Conservation (phyloP, 64 coral and sea anemone species). For the Porites lutea region DNA sequence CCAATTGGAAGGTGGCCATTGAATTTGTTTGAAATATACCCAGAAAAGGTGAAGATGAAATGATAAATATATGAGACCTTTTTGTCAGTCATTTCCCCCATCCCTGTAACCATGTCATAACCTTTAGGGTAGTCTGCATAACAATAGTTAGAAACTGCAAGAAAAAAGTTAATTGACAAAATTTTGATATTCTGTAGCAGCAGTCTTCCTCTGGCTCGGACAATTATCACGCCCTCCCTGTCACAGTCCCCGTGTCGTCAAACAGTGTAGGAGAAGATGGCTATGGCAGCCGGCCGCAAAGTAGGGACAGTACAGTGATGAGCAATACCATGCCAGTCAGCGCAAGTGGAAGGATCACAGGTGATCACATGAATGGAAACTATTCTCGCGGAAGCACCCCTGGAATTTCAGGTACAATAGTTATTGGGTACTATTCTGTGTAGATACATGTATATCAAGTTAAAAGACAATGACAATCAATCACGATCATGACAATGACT, state of each 20-base stretch:
- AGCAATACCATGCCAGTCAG: slow-evolving; percentile 8
- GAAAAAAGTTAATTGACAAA: background rate
- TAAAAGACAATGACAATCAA: no score
- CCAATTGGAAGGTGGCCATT: no score
- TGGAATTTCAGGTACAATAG: slow-evolving; percentile 30
- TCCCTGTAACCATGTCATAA: no score
- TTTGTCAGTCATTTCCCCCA: no score
- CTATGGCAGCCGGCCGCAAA: slow-evolving; percentile 21
- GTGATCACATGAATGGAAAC: slow-evolving; percentile 39
- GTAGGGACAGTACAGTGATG: background rate
- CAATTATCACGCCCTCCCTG: slow-evolving; percentile 7
- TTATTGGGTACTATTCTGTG: background rate
- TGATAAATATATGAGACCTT: no score
- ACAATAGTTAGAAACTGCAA: no score
- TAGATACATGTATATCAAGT: background rate
- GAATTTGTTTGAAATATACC: no score
- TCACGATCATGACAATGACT: no score
- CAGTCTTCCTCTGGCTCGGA: background rate
- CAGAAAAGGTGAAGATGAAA: no score
- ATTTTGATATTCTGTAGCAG: slow-evolving; percentile 2
- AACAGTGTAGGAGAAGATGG: slow-evolving; percentile 29
- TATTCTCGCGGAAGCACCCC: slow-evolving; percentile 4
- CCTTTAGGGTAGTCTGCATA: no score
- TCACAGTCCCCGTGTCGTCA: slow-evolving; percentile 9
- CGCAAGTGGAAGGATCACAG: slow-evolving; percentile 20